phyloP scores from a whole-genome alignment of 2,113 vertebrate genomes.

The Sorex fumeus region DNA sequence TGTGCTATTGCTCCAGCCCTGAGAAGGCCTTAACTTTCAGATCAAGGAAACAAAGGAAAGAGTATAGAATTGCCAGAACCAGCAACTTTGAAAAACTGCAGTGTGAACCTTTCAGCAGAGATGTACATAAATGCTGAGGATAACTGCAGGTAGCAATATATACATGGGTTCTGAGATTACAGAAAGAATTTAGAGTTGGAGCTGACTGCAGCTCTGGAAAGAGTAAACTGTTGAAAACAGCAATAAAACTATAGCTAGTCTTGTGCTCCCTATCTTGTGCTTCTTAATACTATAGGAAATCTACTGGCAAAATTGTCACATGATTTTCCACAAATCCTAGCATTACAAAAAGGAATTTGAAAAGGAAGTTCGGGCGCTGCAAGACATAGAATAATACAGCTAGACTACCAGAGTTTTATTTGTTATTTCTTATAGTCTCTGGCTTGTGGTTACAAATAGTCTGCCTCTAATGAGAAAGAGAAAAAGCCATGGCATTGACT shows the following conservation, averaged over 20 bases:
- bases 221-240: background rate
- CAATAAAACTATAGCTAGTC: no score
- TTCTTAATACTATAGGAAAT: background rate
- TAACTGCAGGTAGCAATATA: background rate
- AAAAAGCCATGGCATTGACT: background rate
- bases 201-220: background rate
- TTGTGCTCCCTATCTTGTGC: background rate
- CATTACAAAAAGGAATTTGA: background rate
- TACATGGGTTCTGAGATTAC: no score
- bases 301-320: background rate
- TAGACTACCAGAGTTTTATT: background rate
- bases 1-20: no score
- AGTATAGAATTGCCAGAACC: background rate
- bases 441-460: background rate
- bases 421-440: background rate
- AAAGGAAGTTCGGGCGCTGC: background rate
- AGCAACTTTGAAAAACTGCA: background rate
- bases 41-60: background rate
- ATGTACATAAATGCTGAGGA: no score
- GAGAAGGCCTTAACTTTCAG: no score
- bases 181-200: background rate
- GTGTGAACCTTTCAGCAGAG: no score
- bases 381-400: background rate
- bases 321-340: background rate
- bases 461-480: background rate